Evolutionary conservation across 2,113 vertebrate species (phyloP), one percentile per base, ranked within the genome.

Genomic region (Rhea americana): DNA sequence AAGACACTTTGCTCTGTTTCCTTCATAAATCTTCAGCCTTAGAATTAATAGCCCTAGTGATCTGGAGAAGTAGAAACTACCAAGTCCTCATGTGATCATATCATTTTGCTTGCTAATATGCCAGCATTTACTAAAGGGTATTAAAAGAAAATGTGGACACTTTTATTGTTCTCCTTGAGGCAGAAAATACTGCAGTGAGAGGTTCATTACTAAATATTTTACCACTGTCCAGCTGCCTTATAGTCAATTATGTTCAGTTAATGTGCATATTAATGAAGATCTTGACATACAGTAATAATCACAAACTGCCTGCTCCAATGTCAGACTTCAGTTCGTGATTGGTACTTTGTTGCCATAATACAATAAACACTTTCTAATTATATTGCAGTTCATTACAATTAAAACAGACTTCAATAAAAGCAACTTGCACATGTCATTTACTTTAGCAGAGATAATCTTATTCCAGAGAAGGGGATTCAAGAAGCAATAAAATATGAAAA

Each of bases 211-310:
- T 39, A 85, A 92, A 74, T 62, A 82, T 89, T 95, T 85, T 68
- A 87, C 75, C 61, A 63, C 87, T 48, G 91, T 88, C 96, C 97
- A 96, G 91, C 93, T 96, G 96, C 96, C 93, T 85, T 73, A 90
- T 56, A 58, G 88, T 90, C 96, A 97, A 96, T 95, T 94, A 95
- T 80, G 71, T 79, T 96, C 51, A 77, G 22, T 50, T 93, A 96
- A 96, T 82, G 85, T 92, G 94, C 80, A 94, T 92, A 83, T 91
- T 97, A 96, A 97, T 82, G 93, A 96, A 94, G 82, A 66, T 91
- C 70, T 87, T 95, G 95, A 92, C 82, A 85, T 90, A 90, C 73
- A 91, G 83, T 93, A 89, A 89, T 91, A 94, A 96, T 73, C 88
- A 85, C 74, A 92, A 94, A 94, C 83, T 96, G 90, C 94, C 88